These are phyloP conservation scores for Erythrolamprus reginae DNA, from an alignment of 2,113 vertebrate species.

Conservation along the genomic window DNA sequence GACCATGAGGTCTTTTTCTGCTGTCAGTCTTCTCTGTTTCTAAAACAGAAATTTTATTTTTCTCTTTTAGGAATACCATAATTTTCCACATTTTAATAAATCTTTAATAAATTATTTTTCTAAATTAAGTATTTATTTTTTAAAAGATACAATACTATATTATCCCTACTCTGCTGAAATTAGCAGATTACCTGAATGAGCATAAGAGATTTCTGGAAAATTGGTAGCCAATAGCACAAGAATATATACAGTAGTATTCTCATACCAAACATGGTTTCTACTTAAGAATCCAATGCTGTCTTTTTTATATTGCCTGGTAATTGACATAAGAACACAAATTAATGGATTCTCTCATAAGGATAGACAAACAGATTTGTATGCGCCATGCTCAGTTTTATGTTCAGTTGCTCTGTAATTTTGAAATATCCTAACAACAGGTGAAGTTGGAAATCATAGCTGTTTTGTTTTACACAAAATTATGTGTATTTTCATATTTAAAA, in stretches of 20 bases:
- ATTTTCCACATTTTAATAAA: neutral
- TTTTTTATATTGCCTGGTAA: neutral
- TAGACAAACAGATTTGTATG: neutral
- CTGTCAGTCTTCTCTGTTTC: no score
- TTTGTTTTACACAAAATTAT: neutral
- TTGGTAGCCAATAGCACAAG: neutral
- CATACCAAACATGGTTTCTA: neutral
- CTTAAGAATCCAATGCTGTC: neutral
- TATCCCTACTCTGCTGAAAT: neutral
- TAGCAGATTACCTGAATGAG: neutral
- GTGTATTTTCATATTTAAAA: neutral
- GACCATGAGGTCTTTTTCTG: no score
- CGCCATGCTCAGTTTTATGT: neutral
- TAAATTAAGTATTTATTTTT: neutral
- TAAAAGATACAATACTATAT: neutral
- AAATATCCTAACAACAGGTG: neutral
- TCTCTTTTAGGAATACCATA: neutral
- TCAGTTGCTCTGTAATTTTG: neutral
- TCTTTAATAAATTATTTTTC: neutral
- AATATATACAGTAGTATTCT: neutral
- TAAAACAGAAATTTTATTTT: neutral
- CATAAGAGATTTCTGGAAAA: neutral
- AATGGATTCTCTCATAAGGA: neutral
- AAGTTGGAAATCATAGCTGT: neutral
- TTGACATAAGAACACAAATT: neutral